Evolutionary conservation across 2,888 invertebrate species (phyloP).

Genomic region (Patella ulyssiponensis): DNA sequence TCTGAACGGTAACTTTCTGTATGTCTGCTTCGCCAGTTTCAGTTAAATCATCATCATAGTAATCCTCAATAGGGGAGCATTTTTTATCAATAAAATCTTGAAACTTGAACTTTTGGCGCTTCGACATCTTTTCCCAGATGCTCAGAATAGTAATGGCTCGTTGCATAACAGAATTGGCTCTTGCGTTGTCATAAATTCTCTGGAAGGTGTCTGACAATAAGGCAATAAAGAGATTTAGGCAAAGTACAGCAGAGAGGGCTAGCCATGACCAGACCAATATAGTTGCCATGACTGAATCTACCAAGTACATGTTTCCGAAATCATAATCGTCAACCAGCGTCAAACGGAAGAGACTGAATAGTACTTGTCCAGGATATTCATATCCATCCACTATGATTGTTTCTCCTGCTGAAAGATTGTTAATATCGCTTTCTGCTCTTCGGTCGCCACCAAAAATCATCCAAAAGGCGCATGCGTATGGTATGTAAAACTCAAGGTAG

Average conservation of each 20-base stretch:
- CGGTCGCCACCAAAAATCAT: conserved; percentile 69
- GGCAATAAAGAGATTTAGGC: conserved; percentile 70
- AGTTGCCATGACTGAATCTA: conserved; percentile 67
- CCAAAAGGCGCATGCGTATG: conserved; percentile 70
- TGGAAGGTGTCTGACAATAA: conserved; percentile 71
- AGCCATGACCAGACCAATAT: conserved; percentile 68
- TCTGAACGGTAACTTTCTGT: conserved; percentile 69
- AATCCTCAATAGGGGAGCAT: conserved; percentile 59
- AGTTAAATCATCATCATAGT: conserved; percentile 69
- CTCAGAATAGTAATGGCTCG: conserved; percentile 66
- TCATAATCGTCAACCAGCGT: conserved; percentile 72
- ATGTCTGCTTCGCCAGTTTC: conserved; percentile 61
- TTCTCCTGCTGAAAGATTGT: conserved; percentile 27
- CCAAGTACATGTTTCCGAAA: conserved; percentile 57
- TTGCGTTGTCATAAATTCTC: conserved; percentile 71
- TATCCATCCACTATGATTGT: conserved; percentile 47
- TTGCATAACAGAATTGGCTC: conserved; percentile 71
- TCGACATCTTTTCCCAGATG: conserved; percentile 65
- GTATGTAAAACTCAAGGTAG: conserved; percentile 69
- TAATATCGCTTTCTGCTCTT: conserved; percentile 41
- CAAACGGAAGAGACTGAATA: conserved; percentile 66
- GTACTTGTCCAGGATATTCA: conserved; percentile 45
- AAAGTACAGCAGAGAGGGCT: conserved; percentile 67
- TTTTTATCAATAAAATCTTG: conserved; percentile 47
- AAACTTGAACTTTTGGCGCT: conserved; percentile 51